A percentile compares a stretch with the other conserved stretches of the same genome.
These are phyloP conservation scores for Pristionchus arcanus DNA, from an alignment of 2,888 invertebrate species.

Conservation along the genomic window DNA sequence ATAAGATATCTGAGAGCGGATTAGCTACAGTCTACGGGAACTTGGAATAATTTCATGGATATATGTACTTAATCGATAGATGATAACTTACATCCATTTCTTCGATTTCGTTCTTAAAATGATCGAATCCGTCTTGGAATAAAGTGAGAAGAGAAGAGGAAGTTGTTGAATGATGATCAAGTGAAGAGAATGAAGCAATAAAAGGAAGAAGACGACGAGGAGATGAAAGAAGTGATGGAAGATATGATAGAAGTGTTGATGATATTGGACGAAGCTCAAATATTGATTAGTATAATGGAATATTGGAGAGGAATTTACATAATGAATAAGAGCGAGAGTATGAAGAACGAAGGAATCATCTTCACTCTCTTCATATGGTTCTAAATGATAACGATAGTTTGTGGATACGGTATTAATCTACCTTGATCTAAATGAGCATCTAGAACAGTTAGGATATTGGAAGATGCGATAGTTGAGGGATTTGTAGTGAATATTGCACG, in stretches of 20 bases:
- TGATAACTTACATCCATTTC: background rate
- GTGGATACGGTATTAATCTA: background rate
- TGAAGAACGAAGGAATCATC: conserved; percentile 20
- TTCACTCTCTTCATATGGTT: background rate
- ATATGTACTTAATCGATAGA: background rate
- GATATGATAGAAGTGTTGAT: conserved; percentile 13
- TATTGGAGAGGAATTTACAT: conserved; percentile 15
- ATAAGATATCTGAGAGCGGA: no score
- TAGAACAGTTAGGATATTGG: conserved; percentile 61
- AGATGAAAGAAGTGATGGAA: conserved; percentile 46
- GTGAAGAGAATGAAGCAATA: background rate
- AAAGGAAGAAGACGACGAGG: conserved; percentile 47
- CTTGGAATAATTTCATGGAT: no score
- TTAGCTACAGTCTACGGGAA: no score
- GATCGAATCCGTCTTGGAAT: background rate
- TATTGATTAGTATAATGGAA: no score
- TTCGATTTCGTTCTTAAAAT: background rate
- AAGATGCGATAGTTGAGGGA: conserved; percentile 58
- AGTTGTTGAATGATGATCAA: conserved; percentile 40
- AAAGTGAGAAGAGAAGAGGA: background rate
- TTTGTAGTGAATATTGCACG: conserved; percentile 60
- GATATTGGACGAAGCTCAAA: background rate
- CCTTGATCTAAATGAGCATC: conserved; percentile 63
- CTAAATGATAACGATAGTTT: background rate
- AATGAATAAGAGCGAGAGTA: conserved; percentile 17